A percentile compares a stretch with the other conserved stretches of the same genome.
These are phyloP conservation scores for Palythoa grandis DNA, from an alignment of 92 coral and sea anemone genomes.

Conservation along the genomic window DNA sequence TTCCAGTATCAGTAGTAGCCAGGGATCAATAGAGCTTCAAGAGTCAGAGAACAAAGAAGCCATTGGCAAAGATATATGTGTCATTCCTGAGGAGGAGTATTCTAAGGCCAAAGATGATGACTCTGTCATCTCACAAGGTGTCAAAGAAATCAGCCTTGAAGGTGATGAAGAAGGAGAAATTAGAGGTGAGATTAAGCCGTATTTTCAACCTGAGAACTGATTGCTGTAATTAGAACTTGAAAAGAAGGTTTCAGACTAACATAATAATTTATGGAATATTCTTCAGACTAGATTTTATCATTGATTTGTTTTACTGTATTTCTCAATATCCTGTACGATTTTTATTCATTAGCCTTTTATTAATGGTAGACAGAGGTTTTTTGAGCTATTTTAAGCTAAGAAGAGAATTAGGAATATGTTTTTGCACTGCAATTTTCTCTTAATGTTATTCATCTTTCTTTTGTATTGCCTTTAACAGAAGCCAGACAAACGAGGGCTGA, in stretches of 20 bases:
- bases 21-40: slow-evolving; percentile 64
- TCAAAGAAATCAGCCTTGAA: slow-evolving; percentile 39
- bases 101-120: slow-evolving; percentile 32
- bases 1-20: slow-evolving; percentile 75
- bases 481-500: slow-evolving; percentile 84
- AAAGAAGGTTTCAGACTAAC: too few relatives aligned
- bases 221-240: too few relatives aligned
- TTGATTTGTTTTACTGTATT: too few relatives aligned
- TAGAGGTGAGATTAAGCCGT: not conserved
- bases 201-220: not conserved
- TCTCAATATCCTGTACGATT: too few relatives aligned
- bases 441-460: not conserved
- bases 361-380: too few relatives aligned
- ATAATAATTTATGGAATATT: too few relatives aligned
- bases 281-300: too few relatives aligned
- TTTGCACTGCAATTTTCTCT: too few relatives aligned
- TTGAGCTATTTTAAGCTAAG: too few relatives aligned
- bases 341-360: too few relatives aligned
- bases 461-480: slow-evolving; percentile 45
- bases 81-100: slow-evolving; percentile 37
- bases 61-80: slow-evolving; percentile 10
- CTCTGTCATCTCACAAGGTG: slow-evolving; percentile 36
- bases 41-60: slow-evolving; percentile 32
- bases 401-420: too few relatives aligned
- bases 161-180: slow-evolving; percentile 64